Conservation (phyloP, 2,113 vertebrate genomes). For the Oriolus oriolus region DNA sequence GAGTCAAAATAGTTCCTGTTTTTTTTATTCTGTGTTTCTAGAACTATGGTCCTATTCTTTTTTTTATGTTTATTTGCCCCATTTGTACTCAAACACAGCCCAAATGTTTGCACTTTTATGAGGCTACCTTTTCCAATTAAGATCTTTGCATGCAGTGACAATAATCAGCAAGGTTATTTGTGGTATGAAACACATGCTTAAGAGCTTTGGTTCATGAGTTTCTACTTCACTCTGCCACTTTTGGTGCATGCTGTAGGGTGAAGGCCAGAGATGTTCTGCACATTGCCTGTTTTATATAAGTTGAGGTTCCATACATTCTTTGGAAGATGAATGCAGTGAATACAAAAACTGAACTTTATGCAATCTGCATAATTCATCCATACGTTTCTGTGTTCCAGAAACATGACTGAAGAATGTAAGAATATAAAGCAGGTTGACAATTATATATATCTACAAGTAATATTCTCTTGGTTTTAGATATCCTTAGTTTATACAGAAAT, state of each 20-base stretch:
- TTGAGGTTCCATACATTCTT: not conserved
- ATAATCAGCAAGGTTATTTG: not conserved
- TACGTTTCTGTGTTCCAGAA: not conserved
- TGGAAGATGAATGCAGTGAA: not conserved
- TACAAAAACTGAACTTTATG: not conserved
- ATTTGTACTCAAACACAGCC: not conserved
- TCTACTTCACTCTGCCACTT: not conserved
- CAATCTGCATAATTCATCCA: not conserved
- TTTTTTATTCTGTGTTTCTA: not conserved
- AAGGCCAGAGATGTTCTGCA: not conserved
- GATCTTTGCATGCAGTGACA: not conserved
- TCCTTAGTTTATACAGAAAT: not conserved
- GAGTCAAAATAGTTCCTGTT: not conserved
- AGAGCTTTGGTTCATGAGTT: not conserved
- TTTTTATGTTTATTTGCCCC: not conserved
- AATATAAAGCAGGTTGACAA: not conserved
- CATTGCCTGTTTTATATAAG: not conserved
- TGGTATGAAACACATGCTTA: not conserved
- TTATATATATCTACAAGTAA: not conserved
- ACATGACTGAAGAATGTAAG: not conserved
- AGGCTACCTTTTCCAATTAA: not conserved
- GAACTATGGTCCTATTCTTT: not conserved
- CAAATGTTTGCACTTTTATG: not conserved
- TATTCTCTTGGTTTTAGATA: not conserved
- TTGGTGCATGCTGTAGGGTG: not conserved